Base-by-base conservation (phyloP, 2,888 invertebrate genomes). In the Ypsolopha sequella region DNA sequence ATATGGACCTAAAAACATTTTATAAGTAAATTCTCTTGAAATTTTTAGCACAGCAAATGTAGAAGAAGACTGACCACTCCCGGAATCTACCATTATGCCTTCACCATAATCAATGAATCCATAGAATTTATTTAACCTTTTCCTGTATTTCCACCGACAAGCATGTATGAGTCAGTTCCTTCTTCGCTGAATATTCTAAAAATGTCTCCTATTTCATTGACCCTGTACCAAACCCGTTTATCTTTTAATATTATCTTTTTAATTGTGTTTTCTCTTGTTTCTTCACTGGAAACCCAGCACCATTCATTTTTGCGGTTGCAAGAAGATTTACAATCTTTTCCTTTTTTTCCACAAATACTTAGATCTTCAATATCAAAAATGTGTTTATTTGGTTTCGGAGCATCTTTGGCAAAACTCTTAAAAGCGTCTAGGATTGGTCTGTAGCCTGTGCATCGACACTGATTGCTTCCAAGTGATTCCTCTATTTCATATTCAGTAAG, bases 121-220 rank as follows among this genome's bases (percentile, higher is more conserved):
- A 24, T 3, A 24, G 4, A 4, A 24, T 24, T 2, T 24, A 24
- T 24, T 2, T 24, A 24, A 77, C 93, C 93, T 72, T 88, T 89
- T 6, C 90, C 92, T 8, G 91, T 91, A 62, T 91, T 91, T 43
- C 91, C 91, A 24, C 88, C 89, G 9, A 91, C 82, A n/a, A 91
- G 64, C 60, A 87, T 74, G 56, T 88, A 89, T 44, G 66, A 70
- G n/a, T 53, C 52, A 75, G 64, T 41, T 60, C 63, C 41, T 63
- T 59, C 52, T 89, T 72, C 24, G 36, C 56, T 52, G 6, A 58
- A 51, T 13, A 87, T 60, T 38, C 70, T 60, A 58, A 89, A 80
- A 44, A 89, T 67, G 52, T 80, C 71, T 7, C 68, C 66, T 1
- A 88, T 54, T 1, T 67, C 64, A 44, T 72, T 64, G 7, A 88